Base-by-base conservation (phyloP, 2,888 invertebrate genomes). In the Leptarthrus brevirostris region DNA sequence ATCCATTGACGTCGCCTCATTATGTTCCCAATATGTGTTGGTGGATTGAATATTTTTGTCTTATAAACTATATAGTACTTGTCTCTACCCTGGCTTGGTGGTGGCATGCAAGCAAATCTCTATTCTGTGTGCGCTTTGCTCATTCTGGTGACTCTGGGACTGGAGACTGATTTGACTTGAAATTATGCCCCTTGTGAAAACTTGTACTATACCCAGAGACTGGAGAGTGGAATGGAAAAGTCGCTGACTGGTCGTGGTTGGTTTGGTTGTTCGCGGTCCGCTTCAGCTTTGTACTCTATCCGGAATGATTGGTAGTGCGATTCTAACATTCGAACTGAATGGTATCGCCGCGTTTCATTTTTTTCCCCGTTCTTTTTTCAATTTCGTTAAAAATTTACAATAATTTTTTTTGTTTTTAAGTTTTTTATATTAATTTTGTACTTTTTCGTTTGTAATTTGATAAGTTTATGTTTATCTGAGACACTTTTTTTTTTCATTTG, bases 301-400 rank as follows among this genome's bases (percentile, higher is more conserved):
- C 69, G 52, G 20, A 47, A 47, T 34, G n/a, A n/a, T n/a, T n/a
- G 49, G 54, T 81, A 83, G 84, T 83, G 80, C 82, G 83, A 83
- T 82, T 82, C 82, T 81, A 82, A 83, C 83, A 82, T 83, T 83
- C 83, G 82, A 82, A 82, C 82, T 82, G 82, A 83, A 82, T 82
- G 83, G 83, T 83, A 82, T 56, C 49, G 49, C 47, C 58, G 72
- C 56, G 74, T 70, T 26, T 66, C 14, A 34, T 71, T 53, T 53
- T 36, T 26, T 54, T 36, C 26, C 64, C 69, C 49, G 52, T 52
- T 30, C 30, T 52, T 69, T 66, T 20, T 30, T 22, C 18, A n/a
- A 34, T 47, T 66, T 24, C 44, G 47, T 66, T 47, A 24, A 47
- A 47, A 18, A 20, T 20, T 20, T 18, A 18, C 18, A 18, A 18